A percentile compares a stretch with the other conserved stretches of the same genome.
phyloP scores from a whole-genome alignment of 2,113 vertebrate species.

The Microcebus lehilahytsara region DNA sequence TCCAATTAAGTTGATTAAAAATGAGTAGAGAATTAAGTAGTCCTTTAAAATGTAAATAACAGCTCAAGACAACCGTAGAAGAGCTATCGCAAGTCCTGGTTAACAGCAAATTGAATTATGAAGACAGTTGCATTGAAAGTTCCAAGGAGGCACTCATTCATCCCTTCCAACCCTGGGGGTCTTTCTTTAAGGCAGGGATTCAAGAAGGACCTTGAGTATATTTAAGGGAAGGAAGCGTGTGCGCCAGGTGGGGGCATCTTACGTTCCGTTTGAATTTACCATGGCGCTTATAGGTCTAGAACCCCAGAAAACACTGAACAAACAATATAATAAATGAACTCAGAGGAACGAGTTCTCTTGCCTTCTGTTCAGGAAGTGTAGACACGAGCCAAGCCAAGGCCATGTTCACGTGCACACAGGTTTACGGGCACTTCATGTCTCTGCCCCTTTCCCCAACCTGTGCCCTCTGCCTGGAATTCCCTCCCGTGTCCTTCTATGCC shows the following conservation, averaged over 20 bases:
- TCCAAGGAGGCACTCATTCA: fast-evolving
- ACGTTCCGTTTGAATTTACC: not conserved
- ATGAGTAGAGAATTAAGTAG: not conserved
- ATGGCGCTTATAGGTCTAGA: no score
- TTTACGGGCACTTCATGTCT: fast-evolving
- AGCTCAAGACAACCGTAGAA: not conserved
- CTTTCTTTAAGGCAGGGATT: not conserved
- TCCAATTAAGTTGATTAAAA: not conserved
- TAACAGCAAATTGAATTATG: not conserved
- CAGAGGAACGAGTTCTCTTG: not conserved
- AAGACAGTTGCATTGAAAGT: not conserved
- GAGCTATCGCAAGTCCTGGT: not conserved
- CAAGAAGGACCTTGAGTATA: not conserved
- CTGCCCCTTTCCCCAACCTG: not conserved
- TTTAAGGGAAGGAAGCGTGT: not conserved
- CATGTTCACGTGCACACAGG: fast-evolving
- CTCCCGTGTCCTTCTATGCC: fast-evolving
- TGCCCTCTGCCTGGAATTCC: not conserved
- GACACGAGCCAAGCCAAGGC: not conserved
- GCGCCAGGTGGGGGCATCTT: fast-evolving
- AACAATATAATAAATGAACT: not conserved
- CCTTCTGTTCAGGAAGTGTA: not conserved
- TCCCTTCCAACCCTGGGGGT: fast-evolving
- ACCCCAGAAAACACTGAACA: not conserved
- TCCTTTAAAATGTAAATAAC: not conserved